Base-by-base conservation (phyloP, 2,113 vertebrate genomes). In the Addax nasomaculatus region DNA sequence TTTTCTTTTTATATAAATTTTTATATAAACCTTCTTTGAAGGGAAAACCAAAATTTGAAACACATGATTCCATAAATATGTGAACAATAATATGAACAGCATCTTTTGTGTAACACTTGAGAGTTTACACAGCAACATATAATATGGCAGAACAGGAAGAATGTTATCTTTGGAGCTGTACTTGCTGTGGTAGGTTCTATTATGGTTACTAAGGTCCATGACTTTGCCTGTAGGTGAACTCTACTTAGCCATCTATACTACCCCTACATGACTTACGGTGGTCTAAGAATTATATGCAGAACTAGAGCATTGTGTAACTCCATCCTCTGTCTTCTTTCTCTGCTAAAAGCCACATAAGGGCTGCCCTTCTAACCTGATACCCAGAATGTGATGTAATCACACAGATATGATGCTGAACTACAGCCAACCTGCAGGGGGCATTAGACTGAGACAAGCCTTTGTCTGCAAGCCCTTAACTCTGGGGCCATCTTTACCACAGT, bases 1-100 rank as follows among this genome's bases (percentile, higher is more conserved):
- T 49, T 60, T 62, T 81, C 14, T 45, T 97, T 93, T 85, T 36
- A 78, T 60, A 29, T 91, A 53, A 27, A 89, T 67, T 81, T 96
- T 60, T 17, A 1, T 3, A 83, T 76, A 83, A 86, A 58, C 19
- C 57, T 3, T 45, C 49, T 91, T 95, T 84, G 47, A 92, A 89
- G n/a, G 2, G 55, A 85, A 85, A 95, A 39, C 1, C 21, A 53
- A 91, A 95, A 90, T 49, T 49, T 49, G 49, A 58, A 93, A 51
- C 33, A 58, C 12, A 87, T 57, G 47, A 53, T 97, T 93, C 79
- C 25, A 51, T 85, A 81, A 92, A 47, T 88, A 13, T 83, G n/a
- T 23, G 2, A 51, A 36, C 36, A 67, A 76, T 83, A 33, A 33
- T 29, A 27, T 29, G 15, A 95, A 81, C 62, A 58, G 17, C 2